phyloP scores from a whole-genome alignment of 2,113 vertebrate genomes.

The Tragelaphus imberbis region DNA sequence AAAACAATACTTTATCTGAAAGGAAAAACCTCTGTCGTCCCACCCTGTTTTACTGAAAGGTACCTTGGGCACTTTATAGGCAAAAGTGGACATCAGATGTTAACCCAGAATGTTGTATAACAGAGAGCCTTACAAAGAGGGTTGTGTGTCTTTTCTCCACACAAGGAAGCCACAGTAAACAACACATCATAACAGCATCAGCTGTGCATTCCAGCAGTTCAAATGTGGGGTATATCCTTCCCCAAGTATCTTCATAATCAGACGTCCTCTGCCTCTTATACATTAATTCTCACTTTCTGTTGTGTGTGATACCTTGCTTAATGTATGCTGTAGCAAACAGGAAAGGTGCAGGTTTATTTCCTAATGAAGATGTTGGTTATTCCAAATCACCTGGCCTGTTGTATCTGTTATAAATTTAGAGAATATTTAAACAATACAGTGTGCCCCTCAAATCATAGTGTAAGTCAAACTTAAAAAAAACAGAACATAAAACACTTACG shows the following conservation, averaged over 20 bases:
- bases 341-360: background rate
- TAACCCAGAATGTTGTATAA: conserved; percentile 70
- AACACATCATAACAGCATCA: background rate
- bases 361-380: background rate
- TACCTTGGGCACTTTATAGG: background rate
- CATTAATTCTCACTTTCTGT: background rate
- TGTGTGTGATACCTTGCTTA: background rate
- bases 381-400: background rate
- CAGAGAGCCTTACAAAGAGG: conserved; percentile 82
- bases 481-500: background rate
- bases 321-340: rapidly evolving
- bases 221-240: background rate
- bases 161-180: background rate
- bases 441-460: background rate
- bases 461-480: background rate
- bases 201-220: background rate
- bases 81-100: background rate
- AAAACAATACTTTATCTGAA: background rate
- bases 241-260: background rate
- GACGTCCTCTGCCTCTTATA: background rate
- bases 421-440: background rate
- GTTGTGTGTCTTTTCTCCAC: background rate
- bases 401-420: background rate
- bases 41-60: background rate
- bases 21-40: background rate